Conservation (phyloP, 2,888 invertebrate species). For the Diarsia brunnea region DNA sequence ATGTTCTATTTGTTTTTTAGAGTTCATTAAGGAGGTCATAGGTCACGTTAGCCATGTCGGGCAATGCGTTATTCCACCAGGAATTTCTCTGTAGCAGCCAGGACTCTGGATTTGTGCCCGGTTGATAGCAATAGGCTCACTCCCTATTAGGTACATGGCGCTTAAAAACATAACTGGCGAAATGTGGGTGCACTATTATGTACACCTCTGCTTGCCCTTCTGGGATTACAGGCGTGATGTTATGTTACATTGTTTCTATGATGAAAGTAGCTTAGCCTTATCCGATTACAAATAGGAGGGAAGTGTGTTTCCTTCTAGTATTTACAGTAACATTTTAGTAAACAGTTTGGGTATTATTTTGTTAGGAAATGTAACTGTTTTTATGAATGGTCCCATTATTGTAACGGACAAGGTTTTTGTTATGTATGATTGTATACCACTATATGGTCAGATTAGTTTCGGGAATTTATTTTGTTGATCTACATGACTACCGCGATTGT, state of each 20-base stretch:
- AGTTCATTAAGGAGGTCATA: not conserved
- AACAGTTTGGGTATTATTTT: not conserved
- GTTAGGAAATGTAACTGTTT: conserved; percentile 1
- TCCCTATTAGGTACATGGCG: not conserved
- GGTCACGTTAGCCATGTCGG: not conserved
- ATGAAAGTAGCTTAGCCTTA: conserved; percentile 3
- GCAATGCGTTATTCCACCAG: not conserved
- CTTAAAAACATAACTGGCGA: not conserved
- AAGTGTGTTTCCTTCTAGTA: conserved; percentile 23
- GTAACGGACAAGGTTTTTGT: not conserved
- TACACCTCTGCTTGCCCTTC: too few species aligned
- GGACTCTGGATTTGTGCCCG: not conserved
- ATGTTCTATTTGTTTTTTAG: not conserved
- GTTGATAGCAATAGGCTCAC: not conserved
- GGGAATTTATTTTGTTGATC: not conserved
- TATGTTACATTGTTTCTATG: not conserved
- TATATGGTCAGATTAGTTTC: not conserved
- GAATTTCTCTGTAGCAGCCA: not conserved
- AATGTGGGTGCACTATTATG: not conserved
- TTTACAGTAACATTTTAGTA: not conserved
- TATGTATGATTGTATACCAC: too few species aligned
- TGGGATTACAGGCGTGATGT: too few species aligned
- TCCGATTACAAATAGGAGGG: conserved; percentile 29
- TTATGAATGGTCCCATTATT: not conserved
- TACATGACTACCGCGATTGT: too few species aligned